These are phyloP conservation scores for Acanthurus lineatus DNA, from an alignment of 2,797 vertebrate genomes.

Conservation along the genomic window DNA sequence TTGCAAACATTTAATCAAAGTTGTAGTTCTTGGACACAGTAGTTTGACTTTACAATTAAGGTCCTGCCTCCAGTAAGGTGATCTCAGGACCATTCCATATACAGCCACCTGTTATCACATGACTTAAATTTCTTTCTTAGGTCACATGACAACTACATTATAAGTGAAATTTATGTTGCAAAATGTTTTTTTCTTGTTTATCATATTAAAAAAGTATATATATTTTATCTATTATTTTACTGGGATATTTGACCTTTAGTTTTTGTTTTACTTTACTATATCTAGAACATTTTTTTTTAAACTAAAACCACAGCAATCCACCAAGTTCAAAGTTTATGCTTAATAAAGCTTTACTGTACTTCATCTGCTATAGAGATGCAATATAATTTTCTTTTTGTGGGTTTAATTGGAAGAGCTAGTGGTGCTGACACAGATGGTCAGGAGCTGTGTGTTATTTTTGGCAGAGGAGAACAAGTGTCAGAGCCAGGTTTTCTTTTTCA, in stretches of 20 bases:
- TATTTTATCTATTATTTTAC: too few relatives aligned
- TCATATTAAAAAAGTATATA: too few relatives aligned
- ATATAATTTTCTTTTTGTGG: constrained; percentile 30
- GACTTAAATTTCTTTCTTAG: background rate
- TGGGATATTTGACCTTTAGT: background rate
- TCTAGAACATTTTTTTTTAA: background rate
- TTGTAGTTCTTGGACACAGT: background rate
- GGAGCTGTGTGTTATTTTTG: constrained; percentile 63
- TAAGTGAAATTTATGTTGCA: too few relatives aligned
- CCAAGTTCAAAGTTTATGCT: background rate
- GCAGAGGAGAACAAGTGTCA: constrained; percentile 41
- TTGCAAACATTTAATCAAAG: background rate
- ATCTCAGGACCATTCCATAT: background rate
- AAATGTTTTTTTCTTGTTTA: too few relatives aligned
- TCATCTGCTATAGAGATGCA: constrained; percentile 1
- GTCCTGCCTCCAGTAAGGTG: background rate
- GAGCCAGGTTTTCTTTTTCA: constrained; percentile 44
- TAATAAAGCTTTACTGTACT: background rate
- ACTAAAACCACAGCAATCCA: background rate
- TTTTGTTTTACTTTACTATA: background rate
- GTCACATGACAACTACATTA: background rate
- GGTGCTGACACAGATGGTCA: constrained; percentile 63
- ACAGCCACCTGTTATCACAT: background rate
- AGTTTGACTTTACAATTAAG: too few relatives aligned
- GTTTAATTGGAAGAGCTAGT: constrained; percentile 32